Base-by-base conservation (phyloP, 2,888 invertebrate species). In the Brassicogethes aeneus region DNA sequence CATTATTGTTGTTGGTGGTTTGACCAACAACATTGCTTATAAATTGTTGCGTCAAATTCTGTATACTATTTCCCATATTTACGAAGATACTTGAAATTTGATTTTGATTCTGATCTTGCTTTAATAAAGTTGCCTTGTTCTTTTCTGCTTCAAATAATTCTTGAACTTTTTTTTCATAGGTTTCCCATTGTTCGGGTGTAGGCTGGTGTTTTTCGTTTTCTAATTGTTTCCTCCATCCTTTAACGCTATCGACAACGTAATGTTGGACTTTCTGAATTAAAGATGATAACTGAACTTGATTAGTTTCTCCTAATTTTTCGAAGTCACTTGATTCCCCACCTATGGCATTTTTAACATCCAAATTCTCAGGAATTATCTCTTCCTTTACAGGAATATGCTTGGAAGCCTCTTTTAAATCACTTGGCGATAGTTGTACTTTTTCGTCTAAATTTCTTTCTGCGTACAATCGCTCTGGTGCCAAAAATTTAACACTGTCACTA, bases 381-480 rank as follows among this genome's bases (percentile, higher is more conserved):
- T 23, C 23, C 23, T 23, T 5, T 23, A 23, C 23, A 23, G 23
- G 23, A 5, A 23, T 7, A 10, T 23, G 23, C 23, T 23, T 23
- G 5, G 10, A 23, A 23, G 23, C 23, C 23, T 23, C 23, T 5
- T 5, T 7, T 2, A 46, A 35, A 16, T 52, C 45, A n/a, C 53
- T 53, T 2, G 48, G 39, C 13, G 54, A 52, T 29, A 58, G 42
- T 45, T 62, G 60, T n/a, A 59, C 47, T 43, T 59, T 60, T 34
- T 53, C 60, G 15, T 58, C 55, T 17, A 61, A 48, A 46, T 62
- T 62, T 42, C 54, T 53, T 7, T 46, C 43, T 12, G 37, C 36
- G 39, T 39, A 38, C 17, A 8, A 34, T 36, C 37, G 37, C 10
- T 7, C 5, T 10, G 23, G 23, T 23, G 5, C 23, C 5, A 23